phyloP scores from a whole-genome alignment of 2,113 vertebrate genomes.

The Heteronetta atricapilla region DNA sequence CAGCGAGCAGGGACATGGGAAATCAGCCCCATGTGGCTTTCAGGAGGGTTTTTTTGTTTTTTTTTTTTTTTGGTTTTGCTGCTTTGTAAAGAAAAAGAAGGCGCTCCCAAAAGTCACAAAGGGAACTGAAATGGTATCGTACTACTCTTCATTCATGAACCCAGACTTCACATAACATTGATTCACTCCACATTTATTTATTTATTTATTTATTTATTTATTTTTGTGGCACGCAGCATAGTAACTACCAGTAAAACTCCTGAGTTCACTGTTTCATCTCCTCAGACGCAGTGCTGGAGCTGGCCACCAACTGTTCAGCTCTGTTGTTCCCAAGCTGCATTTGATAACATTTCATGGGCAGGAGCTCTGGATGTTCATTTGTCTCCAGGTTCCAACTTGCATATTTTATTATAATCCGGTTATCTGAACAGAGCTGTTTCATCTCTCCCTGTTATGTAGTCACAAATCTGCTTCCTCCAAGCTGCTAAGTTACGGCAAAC shows the following conservation, averaged over 20 bases:
- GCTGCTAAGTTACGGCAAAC: constrained; percentile 7
- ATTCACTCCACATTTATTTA: not conserved
- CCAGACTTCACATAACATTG: not conserved
- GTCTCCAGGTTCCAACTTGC: not conserved
- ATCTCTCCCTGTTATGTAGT: not conserved
- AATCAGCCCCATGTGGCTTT: constrained; percentile 40
- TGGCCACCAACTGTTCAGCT: not conserved
- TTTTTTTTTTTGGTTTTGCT: no score
- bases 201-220: not conserved
- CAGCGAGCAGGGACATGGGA: not conserved
- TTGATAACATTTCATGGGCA: not conserved
- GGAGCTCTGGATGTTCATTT: constrained; percentile 3
- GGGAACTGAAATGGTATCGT: not conserved
- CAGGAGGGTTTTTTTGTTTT: not conserved
- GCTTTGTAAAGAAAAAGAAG: not conserved
- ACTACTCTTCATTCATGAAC: not conserved
- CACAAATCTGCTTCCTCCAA: not conserved
- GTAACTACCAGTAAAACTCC: not conserved
- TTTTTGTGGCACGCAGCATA: not conserved
- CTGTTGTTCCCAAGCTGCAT: not conserved
- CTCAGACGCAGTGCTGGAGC: not conserved
- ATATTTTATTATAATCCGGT: not conserved
- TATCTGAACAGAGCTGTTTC: not conserved
- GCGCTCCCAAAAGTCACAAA: not conserved
- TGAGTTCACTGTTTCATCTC: not conserved